Percentiles rank a stretch among this genome's conserved stretches.
These are phyloP conservation scores for Trichonephila inaurata DNA, from an alignment of 1,140 invertebrate species.

Conservation along the genomic window DNA sequence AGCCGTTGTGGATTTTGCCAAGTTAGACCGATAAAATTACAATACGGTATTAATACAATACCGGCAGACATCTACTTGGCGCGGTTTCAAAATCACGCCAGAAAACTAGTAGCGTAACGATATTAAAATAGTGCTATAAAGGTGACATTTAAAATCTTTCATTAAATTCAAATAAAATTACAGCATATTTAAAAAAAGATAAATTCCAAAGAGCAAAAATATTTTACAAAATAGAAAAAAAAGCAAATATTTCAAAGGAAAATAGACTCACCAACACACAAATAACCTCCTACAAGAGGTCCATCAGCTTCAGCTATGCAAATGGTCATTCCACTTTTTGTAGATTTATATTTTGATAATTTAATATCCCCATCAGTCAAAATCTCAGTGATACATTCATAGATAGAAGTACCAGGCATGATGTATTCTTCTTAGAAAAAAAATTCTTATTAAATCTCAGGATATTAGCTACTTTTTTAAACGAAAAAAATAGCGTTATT, in stretches of 20 bases:
- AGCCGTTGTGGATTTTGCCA: too few species aligned
- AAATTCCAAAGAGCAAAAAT: background rate
- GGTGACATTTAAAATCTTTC: too few species aligned
- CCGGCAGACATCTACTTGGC: too few species aligned
- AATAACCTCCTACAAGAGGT: slow-evolving; percentile 92
- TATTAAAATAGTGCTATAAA: too few species aligned
- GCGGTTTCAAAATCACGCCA: too few species aligned
- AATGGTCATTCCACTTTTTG: slow-evolving; percentile 88
- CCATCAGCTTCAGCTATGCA: slow-evolving; percentile 91
- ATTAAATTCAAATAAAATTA: too few species aligned
- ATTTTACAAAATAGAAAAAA: background rate
- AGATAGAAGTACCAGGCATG: background rate
- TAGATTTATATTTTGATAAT: slow-evolving; percentile 90
- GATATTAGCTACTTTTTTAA: background rate
- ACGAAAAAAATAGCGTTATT: too few species aligned
- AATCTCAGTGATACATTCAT: slow-evolving; percentile 54
- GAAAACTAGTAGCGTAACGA: too few species aligned
- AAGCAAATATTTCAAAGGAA: background rate
- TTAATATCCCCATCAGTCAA: slow-evolving; percentile 82
- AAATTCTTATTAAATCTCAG: background rate
- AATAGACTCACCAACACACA: slow-evolving; percentile 87
- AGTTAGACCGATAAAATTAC: too few species aligned
- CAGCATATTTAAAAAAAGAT: too few species aligned
- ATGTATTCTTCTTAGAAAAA: background rate
- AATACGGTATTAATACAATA: too few species aligned